These are phyloP conservation scores for Trialeurodes vaporariorum DNA, from an alignment of 1,140 invertebrate species.

Conservation along the genomic window DNA sequence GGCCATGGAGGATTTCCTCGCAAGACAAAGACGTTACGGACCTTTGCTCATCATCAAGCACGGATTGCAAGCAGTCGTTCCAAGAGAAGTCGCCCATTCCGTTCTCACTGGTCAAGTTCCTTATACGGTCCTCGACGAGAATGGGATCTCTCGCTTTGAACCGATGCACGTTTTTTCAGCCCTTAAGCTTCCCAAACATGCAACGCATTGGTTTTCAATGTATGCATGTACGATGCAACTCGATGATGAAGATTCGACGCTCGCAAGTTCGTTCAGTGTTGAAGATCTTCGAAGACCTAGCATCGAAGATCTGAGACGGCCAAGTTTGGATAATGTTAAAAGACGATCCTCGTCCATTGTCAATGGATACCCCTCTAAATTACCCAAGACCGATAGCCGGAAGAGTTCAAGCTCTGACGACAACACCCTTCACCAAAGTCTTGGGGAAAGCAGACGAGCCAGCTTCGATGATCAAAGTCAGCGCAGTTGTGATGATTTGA, in stretches of 20 bases:
- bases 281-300: slow-evolving; percentile 15
- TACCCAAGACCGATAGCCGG: background rate
- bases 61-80: slow-evolving; percentile 62
- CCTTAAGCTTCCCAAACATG: slow-evolving; percentile 48
- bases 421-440: background rate
- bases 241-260: slow-evolving; percentile 14
- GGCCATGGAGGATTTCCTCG: slow-evolving; percentile 62
- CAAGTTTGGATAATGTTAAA: background rate
- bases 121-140: slow-evolving; percentile 63
- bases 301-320: background rate
- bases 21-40: slow-evolving; percentile 36
- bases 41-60: slow-evolving; percentile 62
- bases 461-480: too few relatives aligned
- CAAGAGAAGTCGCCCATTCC: slow-evolving; percentile 54
- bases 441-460: too few relatives aligned
- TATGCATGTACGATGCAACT: slow-evolving; percentile 11
- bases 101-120: slow-evolving; percentile 61
- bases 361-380: background rate
- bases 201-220: slow-evolving; percentile 37
- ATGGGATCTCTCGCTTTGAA: slow-evolving; percentile 61
- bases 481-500: background rate
- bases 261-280: slow-evolving; percentile 15
- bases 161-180: slow-evolving; percentile 59
- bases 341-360: background rate
- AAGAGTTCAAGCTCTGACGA: background rate